Evolutionary conservation across 2,888 invertebrate species (phyloP).

Genomic region (Cremastinae sp.): DNA sequence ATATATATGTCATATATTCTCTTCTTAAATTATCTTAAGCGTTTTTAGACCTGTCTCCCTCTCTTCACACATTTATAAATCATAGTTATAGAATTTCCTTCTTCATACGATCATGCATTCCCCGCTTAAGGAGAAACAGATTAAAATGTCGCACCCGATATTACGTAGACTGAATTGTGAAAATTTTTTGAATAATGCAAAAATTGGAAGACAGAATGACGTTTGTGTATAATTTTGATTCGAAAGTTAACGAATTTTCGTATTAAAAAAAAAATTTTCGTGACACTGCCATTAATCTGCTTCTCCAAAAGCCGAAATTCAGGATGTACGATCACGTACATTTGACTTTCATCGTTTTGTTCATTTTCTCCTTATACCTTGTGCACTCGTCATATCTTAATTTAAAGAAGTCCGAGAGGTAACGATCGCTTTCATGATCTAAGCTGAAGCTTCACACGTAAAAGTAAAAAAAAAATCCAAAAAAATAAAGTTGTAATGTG

Average conservation of each 20-base stretch:
- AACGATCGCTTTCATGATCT: constrained; percentile 24
- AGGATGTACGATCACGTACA: constrained; percentile 32
- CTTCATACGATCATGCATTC: constrained; percentile 21
- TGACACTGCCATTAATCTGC: neutral
- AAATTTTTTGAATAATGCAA: neutral
- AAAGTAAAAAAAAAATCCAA: constrained; percentile 43
- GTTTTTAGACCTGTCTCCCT: neutral
- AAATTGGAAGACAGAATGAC: constrained; percentile 15
- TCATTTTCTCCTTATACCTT: constrained; percentile 63
- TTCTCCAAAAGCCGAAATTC: constrained; percentile 4
- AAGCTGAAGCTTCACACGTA: constrained; percentile 29
- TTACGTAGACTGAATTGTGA: neutral
- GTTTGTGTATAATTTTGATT: neutral
- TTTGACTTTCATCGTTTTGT: constrained; percentile 17
- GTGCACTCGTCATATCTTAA: constrained; percentile 56
- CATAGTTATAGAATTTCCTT: constrained; percentile 4
- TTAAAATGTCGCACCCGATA: neutral
- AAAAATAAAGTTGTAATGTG: too few relatives aligned
- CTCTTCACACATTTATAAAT: too few relatives aligned
- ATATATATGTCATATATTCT: constrained; percentile 17
- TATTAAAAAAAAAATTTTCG: neutral
- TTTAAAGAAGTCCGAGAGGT: constrained; percentile 13
- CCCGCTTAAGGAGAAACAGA: neutral
- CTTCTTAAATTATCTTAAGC: constrained; percentile 19
- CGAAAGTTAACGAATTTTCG: neutral